Conservation (phyloP, 1,140 invertebrate genomes). For the Paraescarpia echinospica region DNA sequence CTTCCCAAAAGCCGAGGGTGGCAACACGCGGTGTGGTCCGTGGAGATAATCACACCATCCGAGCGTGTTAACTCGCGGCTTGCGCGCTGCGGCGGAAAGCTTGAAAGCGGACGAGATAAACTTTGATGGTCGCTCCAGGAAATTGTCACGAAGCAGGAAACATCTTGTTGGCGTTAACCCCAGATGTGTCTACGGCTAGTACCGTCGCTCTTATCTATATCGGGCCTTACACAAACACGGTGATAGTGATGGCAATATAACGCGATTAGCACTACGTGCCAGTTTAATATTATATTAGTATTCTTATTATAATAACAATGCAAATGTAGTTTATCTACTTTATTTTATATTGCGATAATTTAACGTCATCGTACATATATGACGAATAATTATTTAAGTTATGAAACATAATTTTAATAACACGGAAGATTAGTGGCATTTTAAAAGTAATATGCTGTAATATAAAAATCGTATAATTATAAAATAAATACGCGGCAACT, state of each 20-base stretch:
- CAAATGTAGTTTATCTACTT: background rate
- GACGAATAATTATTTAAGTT: background rate
- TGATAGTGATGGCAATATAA: background rate
- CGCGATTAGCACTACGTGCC: conserved; percentile 23
- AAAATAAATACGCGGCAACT: background rate
- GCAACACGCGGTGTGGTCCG: background rate
- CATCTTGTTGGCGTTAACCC: background rate
- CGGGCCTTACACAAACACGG: background rate
- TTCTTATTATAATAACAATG: background rate
- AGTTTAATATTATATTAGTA: background rate
- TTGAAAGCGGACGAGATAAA: background rate
- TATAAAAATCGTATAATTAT: background rate
- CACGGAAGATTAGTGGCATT: background rate
- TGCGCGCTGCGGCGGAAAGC: background rate
- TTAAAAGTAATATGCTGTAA: background rate
- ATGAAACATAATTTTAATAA: background rate
- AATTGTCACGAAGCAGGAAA: background rate
- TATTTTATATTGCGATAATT: background rate
- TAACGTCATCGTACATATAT: background rate
- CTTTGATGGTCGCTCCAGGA: background rate
- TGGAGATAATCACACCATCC: background rate
- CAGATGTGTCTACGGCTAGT: background rate
- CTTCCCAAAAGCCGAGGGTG: background rate
- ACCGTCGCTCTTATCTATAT: background rate
- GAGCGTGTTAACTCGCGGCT: background rate